Evolutionary conservation across 2,888 invertebrate species (phyloP), one percentile per base, ranked within the genome.

Genomic region (Luperina nickerlii): DNA sequence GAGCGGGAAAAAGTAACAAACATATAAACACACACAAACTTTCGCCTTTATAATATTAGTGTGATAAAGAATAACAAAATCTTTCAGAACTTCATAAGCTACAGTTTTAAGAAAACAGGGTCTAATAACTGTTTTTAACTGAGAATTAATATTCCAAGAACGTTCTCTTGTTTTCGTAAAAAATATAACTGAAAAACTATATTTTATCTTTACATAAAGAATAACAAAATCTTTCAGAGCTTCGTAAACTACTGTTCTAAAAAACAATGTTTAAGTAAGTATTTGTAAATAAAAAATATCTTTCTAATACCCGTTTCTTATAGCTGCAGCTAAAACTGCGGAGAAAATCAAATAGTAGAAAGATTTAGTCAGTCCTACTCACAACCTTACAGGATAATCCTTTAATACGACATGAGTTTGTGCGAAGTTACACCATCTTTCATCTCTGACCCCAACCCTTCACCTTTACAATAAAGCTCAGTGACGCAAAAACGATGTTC

Each of bases 371-470:
- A 42, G 2, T 15, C 54, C 3, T 54, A 8, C 15, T 42, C 62
- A 27, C 5, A 57, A 45, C 13, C 0, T 66, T 6, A 27, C 27
- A 13, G 7, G 45, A 45, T 75, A 45, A 60, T 70, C 24, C 27
- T 45, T n/a, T 32, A 42, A 66, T 54, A n/a, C 13, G 38, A n/a
- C 24, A 54, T 2, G 2, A 75, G 20, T 15, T 38, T 48, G 7
- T 48, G 27, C 3, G 2, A 11, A 48, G 20, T 51, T 38, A 48
- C 15, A 9, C 3, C 48, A 68, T 42, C 68, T 42, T 62, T 60
- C 13, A 57, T 57, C 24, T 51, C 42, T 62, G 38, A 77, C 18
- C 51, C 15, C n/a, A n/a, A 77, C 42, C 18, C n/a, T 77, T 42
- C 18, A 60, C n/a, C 38, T 67, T 66, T 15, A 7, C 18, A 32